Conservation (phyloP, 53 echinoderm and acorn worm genomes). For the Mesocentrotus franciscanus region DNA sequence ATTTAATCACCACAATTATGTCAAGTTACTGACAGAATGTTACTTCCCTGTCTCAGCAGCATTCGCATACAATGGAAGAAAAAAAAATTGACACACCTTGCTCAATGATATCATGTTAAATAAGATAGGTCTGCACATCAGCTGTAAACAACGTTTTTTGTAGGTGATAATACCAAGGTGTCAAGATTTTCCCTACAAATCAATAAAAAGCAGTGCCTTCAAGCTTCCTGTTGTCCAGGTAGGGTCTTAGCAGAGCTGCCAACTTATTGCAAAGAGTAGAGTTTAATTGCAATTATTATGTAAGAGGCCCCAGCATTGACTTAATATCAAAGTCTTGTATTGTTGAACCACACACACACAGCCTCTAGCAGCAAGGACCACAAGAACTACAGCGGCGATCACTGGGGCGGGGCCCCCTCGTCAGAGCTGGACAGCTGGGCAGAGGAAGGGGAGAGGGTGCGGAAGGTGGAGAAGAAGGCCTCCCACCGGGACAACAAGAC, state of each 20-base stretch:
- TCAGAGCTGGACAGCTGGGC: conserved; percentile 57
- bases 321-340: background rate
- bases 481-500: conserved; percentile 33
- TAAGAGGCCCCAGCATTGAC: background rate
- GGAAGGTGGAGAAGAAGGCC: conserved; percentile 47
- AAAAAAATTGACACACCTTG: too few species aligned
- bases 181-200: background rate
- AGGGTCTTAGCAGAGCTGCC: too few species aligned
- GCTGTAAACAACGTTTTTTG: background rate
- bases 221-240: background rate
- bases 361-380: conserved; percentile 54
- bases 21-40: too few species aligned
- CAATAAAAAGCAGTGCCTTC: background rate
- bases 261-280: too few species aligned
- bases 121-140: background rate
- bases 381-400: conserved; percentile 49
- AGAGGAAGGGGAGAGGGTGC: background rate
- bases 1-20: too few species aligned
- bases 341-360: background rate
- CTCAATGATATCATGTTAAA: background rate
- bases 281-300: too few species aligned
- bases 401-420: conserved; percentile 23
- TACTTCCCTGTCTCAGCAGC: too few species aligned
- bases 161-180: background rate
- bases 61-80: too few species aligned